These are phyloP conservation scores for Sandelia bainsii DNA, from an alignment of 2,797 vertebrate species.

Conservation along the genomic window DNA sequence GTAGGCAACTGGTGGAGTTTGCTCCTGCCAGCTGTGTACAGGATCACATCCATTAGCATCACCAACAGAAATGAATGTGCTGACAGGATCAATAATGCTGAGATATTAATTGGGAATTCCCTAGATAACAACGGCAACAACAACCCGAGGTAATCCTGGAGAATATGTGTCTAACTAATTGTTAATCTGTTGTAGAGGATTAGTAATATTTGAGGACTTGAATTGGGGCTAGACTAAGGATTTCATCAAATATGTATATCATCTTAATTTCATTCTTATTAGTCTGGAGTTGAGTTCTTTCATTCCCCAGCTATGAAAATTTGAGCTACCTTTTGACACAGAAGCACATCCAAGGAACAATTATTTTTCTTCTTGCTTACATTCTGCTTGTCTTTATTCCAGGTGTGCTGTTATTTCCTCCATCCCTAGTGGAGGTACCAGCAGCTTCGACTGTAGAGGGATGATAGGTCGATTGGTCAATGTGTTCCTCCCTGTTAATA, in stretches of 20 bases:
- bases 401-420: neutral
- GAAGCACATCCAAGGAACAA: no score
- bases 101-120: constrained; percentile 6
- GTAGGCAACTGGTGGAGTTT: constrained; percentile 8
- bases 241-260: no score
- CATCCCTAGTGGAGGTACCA: neutral
- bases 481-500: neutral
- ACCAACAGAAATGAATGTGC: rapidly evolving
- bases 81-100: neutral
- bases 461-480: constrained; percentile 15
- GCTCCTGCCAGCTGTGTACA: neutral
- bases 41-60: constrained; percentile 6
- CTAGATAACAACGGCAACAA: neutral
- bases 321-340: no score
- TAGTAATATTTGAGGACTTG: no score
- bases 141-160: constrained; percentile 23
- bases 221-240: no score
- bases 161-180: no score
- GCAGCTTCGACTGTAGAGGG: neutral
- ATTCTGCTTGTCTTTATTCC: no score
- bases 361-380: no score
- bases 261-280: no score
- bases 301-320: no score
- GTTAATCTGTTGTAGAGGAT: no score
- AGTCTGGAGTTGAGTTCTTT: no score